Evolutionary conservation across 2,113 vertebrate species (phyloP), one percentile per base, ranked within the genome.

Genomic region (Xyliphius kryptos): DNA sequence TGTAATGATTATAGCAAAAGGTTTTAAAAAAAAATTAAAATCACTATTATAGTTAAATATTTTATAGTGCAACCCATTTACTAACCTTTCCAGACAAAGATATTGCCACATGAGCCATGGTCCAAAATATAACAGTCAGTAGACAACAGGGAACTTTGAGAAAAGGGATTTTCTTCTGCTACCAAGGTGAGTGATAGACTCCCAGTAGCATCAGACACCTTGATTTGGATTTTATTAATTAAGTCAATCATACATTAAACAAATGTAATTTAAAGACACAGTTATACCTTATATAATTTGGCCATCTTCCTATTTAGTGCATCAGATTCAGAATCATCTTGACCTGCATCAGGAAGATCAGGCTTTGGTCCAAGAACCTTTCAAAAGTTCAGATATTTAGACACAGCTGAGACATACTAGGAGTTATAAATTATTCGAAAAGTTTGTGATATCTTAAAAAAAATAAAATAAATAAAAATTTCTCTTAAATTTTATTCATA

Each of bases 31-130:
- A 6, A 6, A 38, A 38, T 5, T 38, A 43, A 43, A 4, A 43
- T 3, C 5, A 43, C 13, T 15, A 6, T 4, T 46, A 46, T 2
- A 2, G 5, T 46, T 13, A 46, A n/a, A n/a, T n/a, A 46, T 15
- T 5, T 6, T 4, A 46, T 32, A 1, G 26, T 32, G 40, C 10
- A 12, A 10, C 13, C 5, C 14, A 46, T 6, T n/a, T 6, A n/a
- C n/a, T 5, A 9, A 97, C 96, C 96, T 93, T 99, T 99, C 96
- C 96, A 99, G 67, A 97, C 85, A 17, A 94, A 99, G 85, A 99
- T 95, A 82, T 91, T 96, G 11, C 92, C 90, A 1, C 96, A 82
- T 0, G 82, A 83, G 75, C 95, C 94, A 0, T 97, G 91, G 80
- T 99, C 96, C 80, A 99, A 85, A 66, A 99, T 94, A 82, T 95